These are phyloP conservation scores for Gymnoscopelus microlampas DNA, from an alignment of 2,797 vertebrate species.

Conservation along the genomic window DNA sequence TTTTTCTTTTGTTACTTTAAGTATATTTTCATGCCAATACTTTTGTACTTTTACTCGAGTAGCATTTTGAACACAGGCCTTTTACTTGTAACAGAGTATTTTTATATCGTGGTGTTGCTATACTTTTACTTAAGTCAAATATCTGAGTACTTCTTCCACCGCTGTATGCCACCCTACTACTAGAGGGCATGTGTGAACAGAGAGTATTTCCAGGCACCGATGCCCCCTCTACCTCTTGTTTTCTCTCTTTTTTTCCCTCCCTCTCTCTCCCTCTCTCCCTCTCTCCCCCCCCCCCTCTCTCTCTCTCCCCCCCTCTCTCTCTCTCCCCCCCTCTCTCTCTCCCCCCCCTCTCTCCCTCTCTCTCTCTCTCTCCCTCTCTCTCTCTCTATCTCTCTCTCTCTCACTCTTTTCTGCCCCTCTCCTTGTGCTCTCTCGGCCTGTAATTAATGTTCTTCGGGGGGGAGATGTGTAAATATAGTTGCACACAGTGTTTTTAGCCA, in stretches of 20 bases:
- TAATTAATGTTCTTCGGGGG: slow-evolving; percentile 81
- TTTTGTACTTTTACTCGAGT: no score
- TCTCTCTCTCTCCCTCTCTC: slow-evolving; percentile 25
- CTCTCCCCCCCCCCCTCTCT: background rate
- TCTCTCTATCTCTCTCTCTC: slow-evolving; percentile 25
- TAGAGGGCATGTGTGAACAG: slow-evolving; percentile 30
- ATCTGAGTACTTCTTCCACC: no score
- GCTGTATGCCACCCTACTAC: background rate
- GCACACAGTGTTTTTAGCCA: slow-evolving; percentile 81
- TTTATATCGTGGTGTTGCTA: no score
- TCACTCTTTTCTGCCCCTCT: background rate
- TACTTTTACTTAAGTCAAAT: no score
- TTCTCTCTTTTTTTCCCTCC: background rate
- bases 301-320: slow-evolving; percentile 23
- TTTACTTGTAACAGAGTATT: no score
- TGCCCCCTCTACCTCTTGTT: background rate
- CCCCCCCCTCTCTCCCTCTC: background rate
- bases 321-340: slow-evolving; percentile 16
- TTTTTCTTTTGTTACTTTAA: no score
- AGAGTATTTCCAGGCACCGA: background rate
- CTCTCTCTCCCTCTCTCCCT: slow-evolving; percentile 33
- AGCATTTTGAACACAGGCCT: no score
- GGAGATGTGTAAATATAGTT: slow-evolving; percentile 81
- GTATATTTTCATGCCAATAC: no score
- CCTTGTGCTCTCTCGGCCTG: slow-evolving; percentile 60